Evolutionary conservation across 2,113 vertebrate genomes (phyloP).

Genomic region (Stigmatopora nigra): DNA sequence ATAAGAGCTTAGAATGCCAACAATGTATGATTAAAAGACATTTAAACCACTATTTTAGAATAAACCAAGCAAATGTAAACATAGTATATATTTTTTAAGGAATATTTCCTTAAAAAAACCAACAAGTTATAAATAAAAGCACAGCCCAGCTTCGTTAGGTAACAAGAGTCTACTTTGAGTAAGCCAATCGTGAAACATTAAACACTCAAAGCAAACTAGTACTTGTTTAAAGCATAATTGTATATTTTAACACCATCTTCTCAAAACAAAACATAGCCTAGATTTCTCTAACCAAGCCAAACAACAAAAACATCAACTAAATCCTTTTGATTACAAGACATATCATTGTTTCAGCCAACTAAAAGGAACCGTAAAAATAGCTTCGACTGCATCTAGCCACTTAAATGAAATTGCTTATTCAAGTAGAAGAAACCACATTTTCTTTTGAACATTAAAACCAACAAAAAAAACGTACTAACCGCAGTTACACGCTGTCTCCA

Average conservation of each 20-base stretch:
- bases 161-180: conserved; percentile 54
- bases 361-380: background rate
- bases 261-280: background rate
- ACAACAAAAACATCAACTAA: background rate
- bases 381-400: background rate
- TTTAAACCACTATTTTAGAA: background rate
- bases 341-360: background rate
- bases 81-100: background rate
- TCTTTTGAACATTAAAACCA: background rate
- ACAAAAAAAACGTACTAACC: background rate
- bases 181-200: conserved; percentile 51
- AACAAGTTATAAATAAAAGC: conserved; percentile 40
- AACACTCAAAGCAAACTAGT: conserved; percentile 19
- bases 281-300: background rate
- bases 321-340: background rate
- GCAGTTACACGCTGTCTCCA: conserved; percentile 3
- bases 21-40: too few species aligned
- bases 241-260: background rate
- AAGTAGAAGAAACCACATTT: background rate
- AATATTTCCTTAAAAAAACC: conserved; percentile 9
- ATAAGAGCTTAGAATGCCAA: too few species aligned
- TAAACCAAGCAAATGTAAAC: background rate
- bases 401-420: background rate
- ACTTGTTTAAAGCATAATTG: background rate
- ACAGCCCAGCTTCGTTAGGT: conserved; percentile 33